Evolutionary conservation across 2,113 vertebrate genomes (phyloP).

Genomic region (Hippopotamus amphibius): DNA sequence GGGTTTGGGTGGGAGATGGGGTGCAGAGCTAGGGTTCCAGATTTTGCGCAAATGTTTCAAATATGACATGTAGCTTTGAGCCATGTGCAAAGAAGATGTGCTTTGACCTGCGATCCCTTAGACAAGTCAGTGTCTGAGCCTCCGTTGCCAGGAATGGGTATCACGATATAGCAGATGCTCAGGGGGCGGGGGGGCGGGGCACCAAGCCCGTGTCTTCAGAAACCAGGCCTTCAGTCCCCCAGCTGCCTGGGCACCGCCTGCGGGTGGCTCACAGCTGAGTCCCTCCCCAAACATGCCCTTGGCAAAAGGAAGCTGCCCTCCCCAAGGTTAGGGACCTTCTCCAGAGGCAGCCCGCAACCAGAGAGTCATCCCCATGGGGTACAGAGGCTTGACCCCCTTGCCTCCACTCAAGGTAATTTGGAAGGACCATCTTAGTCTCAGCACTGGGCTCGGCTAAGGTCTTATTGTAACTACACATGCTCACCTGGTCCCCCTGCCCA

Average conservation of each 20-base stretch:
- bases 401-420: not conserved
- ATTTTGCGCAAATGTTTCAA: not conserved
- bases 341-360: not conserved
- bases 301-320: not conserved
- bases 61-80: not conserved
- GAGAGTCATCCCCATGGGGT: rapidly evolving
- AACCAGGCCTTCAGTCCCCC: not conserved
- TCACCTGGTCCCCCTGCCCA: not conserved
- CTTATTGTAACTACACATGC: rapidly evolving
- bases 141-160: not conserved
- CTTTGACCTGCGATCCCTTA: not conserved
- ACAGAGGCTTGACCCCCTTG: not conserved
- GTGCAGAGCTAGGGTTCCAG: not conserved
- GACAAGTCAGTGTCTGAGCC: not conserved
- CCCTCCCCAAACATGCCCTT: not conserved
- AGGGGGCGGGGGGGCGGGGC: rapidly evolving
- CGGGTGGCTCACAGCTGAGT: not conserved
- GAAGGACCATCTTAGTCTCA: not conserved
- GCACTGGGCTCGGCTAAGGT: not conserved
- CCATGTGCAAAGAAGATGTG: not conserved
- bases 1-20: not conserved
- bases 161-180: rapidly evolving
- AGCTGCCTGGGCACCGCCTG: not conserved
- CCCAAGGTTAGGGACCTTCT: not conserved
- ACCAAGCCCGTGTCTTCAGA: not conserved